Base-by-base conservation (phyloP, 2,888 invertebrate genomes). In the Cryptosula pallasiana region DNA sequence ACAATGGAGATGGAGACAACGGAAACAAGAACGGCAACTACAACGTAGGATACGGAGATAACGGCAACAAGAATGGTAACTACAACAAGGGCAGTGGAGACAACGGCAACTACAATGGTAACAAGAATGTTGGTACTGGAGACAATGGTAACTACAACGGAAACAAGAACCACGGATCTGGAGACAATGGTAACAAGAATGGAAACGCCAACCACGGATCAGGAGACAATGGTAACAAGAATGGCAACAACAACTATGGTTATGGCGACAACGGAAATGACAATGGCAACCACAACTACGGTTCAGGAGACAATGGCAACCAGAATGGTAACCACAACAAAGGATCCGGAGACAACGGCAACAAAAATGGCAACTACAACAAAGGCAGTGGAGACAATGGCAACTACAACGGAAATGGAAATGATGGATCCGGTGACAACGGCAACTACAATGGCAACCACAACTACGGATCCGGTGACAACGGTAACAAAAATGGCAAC, bases 191-290 rank as follows among this genome's bases (percentile, higher is more conserved):
- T n/a, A 25, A 57, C 57, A 5, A 57, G n/a, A 57, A 57, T 25
- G 57, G 57, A 9, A 57, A 23, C 57, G 5, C 5, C n/a, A 57
- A 57, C 57, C 5, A 57, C 13, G 57, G 57, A 5, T n/a, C n/a
- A 5, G 57, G 57, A n/a, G 57, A 57, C 57, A 57, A 57, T 25
- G 57, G 57, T 13, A 57, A 57, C 57, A 5, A 57, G 57, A 57
- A 57, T 57, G 57, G 57, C 16, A 57, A 57, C 57, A 57, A 57
- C n/a, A 57, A 57, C 57, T 5, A 57, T n/a, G 57, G 57, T n/a
- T n/a, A 5, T 57, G 57, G 57, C 5, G 57, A 57, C 57, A 57
- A 57, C 23, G 25, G 57, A 25, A 57, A 57, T 23, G 20, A 57
- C 20, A 57, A 57, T 57, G 57, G 57, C 5, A 57, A 57, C 57